Evolutionary conservation across 2,113 vertebrate genomes (phyloP), one percentile per base, ranked within the genome.

Genomic region (Chroicocephalus ridibundus): DNA sequence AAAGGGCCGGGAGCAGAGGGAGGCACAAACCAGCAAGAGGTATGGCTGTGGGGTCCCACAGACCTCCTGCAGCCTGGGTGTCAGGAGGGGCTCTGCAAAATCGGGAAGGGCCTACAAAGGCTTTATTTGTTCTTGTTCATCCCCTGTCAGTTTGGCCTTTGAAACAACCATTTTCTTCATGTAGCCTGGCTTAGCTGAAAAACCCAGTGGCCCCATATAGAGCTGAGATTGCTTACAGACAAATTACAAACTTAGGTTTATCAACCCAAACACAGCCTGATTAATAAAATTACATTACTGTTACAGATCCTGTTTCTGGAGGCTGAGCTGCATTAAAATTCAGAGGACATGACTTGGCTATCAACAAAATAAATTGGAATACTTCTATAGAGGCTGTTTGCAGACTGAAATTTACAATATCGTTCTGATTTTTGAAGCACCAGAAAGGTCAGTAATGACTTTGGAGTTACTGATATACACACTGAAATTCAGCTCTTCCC

Each of bases 61-160:
- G 61, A 20, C 9, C 24, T 77, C 19, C 55, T 44, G 19, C 27
- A 54, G 34, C 16, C 5, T 5, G 6, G 9, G 11, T 16, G 25
- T 8, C 29, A 32, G 42, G 2, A 20, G 3, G 0, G 2, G 1
- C 17, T 89, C 36, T 66, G 34, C 3, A 3, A 82, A 92, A 66
- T 21, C 0, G 0, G 8, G 40, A 81, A 40, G 21, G 4, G 1
- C 21, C 19, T 18, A 31, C 21, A 51, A 22, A 66, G 16, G 4
- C 13, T 68, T 83, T 49, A 52, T 57, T 47, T 90, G 15, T 22
- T 68, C 52, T 90, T 62, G 32, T 72, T 22, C 13, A 14, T 31
- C 47, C 18, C 27, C 15, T 80, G 47, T 20, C 38, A 60, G 22
- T 75, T 31, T 70, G 52, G 4, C 10, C 49, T 92, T 88, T 76